Evolutionary conservation across 2,797 vertebrate species (phyloP).

Genomic region (Enteromius paludinosus): DNA sequence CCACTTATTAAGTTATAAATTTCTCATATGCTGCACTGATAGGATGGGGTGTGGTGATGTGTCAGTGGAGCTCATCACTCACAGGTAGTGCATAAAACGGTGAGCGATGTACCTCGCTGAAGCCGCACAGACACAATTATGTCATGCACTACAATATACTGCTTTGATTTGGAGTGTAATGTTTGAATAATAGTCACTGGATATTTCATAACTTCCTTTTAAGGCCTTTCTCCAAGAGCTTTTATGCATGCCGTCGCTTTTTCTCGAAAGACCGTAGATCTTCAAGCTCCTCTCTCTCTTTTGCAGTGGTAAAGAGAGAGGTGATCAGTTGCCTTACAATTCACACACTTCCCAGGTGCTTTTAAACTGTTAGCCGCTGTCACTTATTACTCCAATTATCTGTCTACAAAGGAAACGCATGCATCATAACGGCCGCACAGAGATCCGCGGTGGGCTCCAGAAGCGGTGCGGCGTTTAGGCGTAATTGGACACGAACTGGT

Average conservation of each 20-base stretch:
- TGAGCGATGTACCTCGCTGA: slow-evolving; percentile 12
- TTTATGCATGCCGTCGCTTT: neutral
- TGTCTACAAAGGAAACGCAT: slow-evolving; percentile 34
- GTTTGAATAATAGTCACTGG: slow-evolving; percentile 34
- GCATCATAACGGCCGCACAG: slow-evolving; percentile 24
- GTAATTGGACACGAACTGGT: slow-evolving; percentile 51
- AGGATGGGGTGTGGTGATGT: slow-evolving; percentile 12
- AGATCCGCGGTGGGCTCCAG: neutral
- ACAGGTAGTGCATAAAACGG: slow-evolving; percentile 30
- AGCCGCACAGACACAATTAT: slow-evolving; percentile 17
- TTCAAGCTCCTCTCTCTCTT: slow-evolving; percentile 5
- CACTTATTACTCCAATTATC: slow-evolving; percentile 61
- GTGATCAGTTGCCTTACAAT: slow-evolving; percentile 35
- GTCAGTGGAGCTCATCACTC: slow-evolving; percentile 29
- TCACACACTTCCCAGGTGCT: slow-evolving; percentile 31
- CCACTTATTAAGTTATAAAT: slow-evolving; percentile 52
- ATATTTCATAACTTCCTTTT: slow-evolving; percentile 33
- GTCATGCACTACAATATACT: slow-evolving; percentile 20
- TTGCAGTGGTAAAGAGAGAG: slow-evolving; percentile 8
- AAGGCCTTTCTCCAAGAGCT: neutral
- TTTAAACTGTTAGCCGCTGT: slow-evolving; percentile 45
- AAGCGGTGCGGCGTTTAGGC: slow-evolving; percentile 41
- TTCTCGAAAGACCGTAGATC: neutral
- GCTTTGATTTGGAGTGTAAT: slow-evolving; percentile 24
- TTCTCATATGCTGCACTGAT: slow-evolving; percentile 43